phyloP scores from a whole-genome alignment of 2,797 vertebrate genomes.

The Myripristis murdjan region DNA sequence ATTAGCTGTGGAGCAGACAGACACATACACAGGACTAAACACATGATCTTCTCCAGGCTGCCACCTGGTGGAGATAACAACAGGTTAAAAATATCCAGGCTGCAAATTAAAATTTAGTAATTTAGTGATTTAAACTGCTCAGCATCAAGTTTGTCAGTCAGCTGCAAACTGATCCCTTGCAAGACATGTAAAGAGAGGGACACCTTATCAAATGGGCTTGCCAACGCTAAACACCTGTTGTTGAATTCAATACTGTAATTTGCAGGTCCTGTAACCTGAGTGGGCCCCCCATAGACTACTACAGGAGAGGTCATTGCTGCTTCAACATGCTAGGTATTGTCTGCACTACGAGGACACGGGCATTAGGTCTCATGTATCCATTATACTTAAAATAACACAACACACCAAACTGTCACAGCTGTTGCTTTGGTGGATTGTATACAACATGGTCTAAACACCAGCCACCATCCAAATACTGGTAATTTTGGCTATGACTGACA shows the following conservation, averaged over 20 bases:
- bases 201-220: conserved; percentile 35
- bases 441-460: conserved; percentile 6
- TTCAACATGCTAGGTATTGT: conserved; percentile 59
- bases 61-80: too few species aligned
- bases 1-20: too few species aligned
- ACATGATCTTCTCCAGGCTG: too few species aligned
- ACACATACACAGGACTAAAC: too few species aligned
- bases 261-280: conserved; percentile 71
- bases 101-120: not conserved
- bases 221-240: conserved; percentile 74
- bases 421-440: conserved; percentile 1
- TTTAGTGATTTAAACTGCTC: conserved; percentile 5
- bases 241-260: conserved; percentile 67
- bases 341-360: conserved; percentile 15
- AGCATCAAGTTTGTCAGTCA: conserved; percentile 32
- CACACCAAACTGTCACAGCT: conserved; percentile 21
- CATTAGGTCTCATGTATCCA: conserved; percentile 57
- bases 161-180: conserved; percentile 43
- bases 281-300: conserved; percentile 30
- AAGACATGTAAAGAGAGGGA: conserved; percentile 23
- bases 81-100: not conserved
- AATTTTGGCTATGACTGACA: not conserved
- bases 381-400: conserved; percentile 67
- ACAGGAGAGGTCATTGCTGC: conserved; percentile 18
- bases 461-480: not conserved